These are phyloP conservation scores for Aphodius granarius DNA, from an alignment of 2,888 invertebrate genomes.

Conservation along the genomic window DNA sequence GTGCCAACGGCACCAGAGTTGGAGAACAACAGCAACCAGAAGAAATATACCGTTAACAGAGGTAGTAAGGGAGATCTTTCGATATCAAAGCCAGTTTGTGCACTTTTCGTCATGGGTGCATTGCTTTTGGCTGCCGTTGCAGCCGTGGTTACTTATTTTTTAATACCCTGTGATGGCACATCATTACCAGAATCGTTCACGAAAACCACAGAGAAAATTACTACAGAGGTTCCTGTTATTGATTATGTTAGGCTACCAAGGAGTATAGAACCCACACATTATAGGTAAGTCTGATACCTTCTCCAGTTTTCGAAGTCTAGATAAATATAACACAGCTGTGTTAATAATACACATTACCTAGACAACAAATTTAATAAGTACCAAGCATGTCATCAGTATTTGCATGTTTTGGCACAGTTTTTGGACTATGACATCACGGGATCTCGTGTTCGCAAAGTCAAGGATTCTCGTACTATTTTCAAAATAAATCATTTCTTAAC, in stretches of 20 bases:
- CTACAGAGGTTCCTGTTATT: constrained; percentile 13
- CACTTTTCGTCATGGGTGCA: constrained; percentile 48
- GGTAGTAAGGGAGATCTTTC: constrained; percentile 40
- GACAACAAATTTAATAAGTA: not conserved
- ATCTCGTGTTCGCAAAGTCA: not conserved
- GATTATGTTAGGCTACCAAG: constrained; percentile 42
- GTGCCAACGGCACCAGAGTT: constrained; percentile 50
- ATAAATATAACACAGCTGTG: not conserved
- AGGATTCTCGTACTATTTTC: not conserved
- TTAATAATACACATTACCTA: not conserved
- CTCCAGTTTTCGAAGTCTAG: not conserved
- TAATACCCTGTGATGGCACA: constrained; percentile 43
- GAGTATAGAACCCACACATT: constrained; percentile 45
- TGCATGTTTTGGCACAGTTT: not conserved
- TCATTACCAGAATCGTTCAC: constrained; percentile 18
- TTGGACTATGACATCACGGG: not conserved
- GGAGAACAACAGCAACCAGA: constrained; percentile 50
- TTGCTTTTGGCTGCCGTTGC: constrained; percentile 47
- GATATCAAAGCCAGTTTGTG: constrained; percentile 48
- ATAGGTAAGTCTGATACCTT: constrained; percentile 41
- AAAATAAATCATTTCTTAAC: not conserved
- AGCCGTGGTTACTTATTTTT: constrained; percentile 49
- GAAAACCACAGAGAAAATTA: constrained; percentile 12
- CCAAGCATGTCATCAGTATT: not conserved
- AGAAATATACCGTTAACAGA: constrained; percentile 51